Evolutionary conservation across 2,113 vertebrate genomes (phyloP).

Genomic region (Bothrops jararaca): DNA sequence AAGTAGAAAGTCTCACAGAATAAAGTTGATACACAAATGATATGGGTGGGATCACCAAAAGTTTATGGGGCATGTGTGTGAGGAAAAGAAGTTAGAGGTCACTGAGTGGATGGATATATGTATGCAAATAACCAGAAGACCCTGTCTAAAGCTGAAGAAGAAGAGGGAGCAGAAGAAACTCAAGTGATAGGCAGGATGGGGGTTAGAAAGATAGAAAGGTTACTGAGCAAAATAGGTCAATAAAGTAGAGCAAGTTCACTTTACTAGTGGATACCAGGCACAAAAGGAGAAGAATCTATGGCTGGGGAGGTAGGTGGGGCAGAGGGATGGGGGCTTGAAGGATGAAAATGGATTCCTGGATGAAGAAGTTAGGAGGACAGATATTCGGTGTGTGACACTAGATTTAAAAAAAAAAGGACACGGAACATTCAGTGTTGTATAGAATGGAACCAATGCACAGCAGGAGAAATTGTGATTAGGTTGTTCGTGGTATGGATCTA

Average conservation of each 20-base stretch:
- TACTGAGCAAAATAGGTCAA: neutral
- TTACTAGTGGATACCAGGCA: neutral
- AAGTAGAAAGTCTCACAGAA: neutral
- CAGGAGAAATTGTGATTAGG: neutral
- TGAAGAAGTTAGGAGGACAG: neutral
- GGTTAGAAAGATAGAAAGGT: neutral
- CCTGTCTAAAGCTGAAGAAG: neutral
- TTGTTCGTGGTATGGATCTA: neutral
- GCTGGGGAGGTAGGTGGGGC: neutral
- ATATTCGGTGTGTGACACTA: neutral
- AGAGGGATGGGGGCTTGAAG: neutral
- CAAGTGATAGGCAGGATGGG: neutral
- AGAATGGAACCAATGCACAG: neutral
- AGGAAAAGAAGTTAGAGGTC: neutral
- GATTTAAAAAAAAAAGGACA: neutral
- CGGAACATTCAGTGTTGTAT: neutral
- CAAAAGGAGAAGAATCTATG: neutral
- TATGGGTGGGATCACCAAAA: neutral
- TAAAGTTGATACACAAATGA: neutral
- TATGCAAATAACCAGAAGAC: neutral
- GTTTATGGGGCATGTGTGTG: neutral
- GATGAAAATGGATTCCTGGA: neutral
- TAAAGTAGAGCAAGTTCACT: neutral
- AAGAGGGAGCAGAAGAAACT: neutral
- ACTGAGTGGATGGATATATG: neutral